phyloP scores from a whole-genome alignment of 2,113 vertebrate genomes.

The Pycnonotus jocosus region DNA sequence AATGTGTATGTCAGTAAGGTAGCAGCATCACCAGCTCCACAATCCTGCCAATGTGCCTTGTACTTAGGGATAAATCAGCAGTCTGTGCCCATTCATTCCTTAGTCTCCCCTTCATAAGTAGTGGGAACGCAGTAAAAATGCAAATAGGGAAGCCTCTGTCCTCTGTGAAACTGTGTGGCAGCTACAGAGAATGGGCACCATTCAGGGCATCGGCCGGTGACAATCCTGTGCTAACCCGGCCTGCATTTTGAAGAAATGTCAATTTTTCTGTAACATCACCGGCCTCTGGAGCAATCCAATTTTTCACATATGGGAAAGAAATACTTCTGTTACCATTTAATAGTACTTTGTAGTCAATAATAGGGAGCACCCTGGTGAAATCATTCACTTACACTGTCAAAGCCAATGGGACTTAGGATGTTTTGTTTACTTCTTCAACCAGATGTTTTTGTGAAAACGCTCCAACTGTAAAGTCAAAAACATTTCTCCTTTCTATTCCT shows the following conservation, averaged over 20 bases:
- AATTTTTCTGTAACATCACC: neutral
- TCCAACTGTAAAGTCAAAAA: neutral
- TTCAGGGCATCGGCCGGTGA: neutral
- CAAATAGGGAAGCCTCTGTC: conserved; percentile 37
- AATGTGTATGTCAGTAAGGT: neutral
- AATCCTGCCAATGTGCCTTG: neutral
- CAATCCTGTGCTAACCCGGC: neutral
- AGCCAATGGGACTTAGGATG: neutral
- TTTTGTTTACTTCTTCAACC: neutral
- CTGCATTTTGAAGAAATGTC: neutral
- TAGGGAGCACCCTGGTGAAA: neutral
- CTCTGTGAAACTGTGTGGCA: conserved; percentile 7
- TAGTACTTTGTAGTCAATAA: neutral
- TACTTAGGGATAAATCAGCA: neutral
- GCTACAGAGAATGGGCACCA: neutral
- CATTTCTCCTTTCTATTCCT: neutral
- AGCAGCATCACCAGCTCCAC: neutral
- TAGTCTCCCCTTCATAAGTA: neutral
- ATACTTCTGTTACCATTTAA: neutral
- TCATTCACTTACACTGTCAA: neutral
- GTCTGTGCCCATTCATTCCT: conserved; percentile 2
- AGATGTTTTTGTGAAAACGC: neutral
- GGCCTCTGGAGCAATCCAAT: neutral
- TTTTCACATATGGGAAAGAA: neutral
- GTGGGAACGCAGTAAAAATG: neutral